These are phyloP conservation scores for Latrodectus geometricus DNA, from an alignment of 1,140 invertebrate genomes.

Conservation along the genomic window DNA sequence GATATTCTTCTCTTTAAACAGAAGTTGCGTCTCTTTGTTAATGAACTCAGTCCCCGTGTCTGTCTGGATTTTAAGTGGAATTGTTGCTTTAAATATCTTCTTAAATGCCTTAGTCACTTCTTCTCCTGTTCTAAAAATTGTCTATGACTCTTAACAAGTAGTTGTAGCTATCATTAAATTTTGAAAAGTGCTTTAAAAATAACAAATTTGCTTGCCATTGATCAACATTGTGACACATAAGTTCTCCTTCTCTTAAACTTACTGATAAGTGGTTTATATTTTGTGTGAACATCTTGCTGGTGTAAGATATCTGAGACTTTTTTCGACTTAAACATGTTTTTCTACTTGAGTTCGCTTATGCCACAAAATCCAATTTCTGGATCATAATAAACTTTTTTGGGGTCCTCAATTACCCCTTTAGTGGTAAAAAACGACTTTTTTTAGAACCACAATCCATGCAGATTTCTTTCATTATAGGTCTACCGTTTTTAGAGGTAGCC, in stretches of 20 bases:
- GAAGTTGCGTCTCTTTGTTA: conserved; percentile 63
- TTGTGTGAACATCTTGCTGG: no score
- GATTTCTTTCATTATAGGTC: no score
- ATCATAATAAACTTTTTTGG: no score
- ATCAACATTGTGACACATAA: conserved; percentile 67
- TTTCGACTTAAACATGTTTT: conserved; percentile 23
- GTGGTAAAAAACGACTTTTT: no score
- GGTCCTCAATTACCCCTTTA: no score
- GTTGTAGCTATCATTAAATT: conserved; percentile 68
- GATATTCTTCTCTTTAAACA: conserved; percentile 52
- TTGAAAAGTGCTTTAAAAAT: conserved; percentile 65
- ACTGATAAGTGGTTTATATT: no score
- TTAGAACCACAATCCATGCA: no score
- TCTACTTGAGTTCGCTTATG: neutral
- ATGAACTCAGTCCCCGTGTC: conserved; percentile 70
- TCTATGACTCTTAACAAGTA: conserved; percentile 71
- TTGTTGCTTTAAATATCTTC: conserved; percentile 64
- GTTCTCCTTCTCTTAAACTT: no score
- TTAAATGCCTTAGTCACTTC: no score
- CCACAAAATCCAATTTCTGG: conserved; percentile 1
- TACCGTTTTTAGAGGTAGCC: neutral
- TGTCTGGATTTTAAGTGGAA: conserved; percentile 70
- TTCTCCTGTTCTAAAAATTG: conserved; percentile 66
- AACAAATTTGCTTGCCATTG: conserved; percentile 65
- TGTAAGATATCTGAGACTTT: no score